Base-by-base conservation (phyloP, 2,888 invertebrate species). In the Oligia strigilis region DNA sequence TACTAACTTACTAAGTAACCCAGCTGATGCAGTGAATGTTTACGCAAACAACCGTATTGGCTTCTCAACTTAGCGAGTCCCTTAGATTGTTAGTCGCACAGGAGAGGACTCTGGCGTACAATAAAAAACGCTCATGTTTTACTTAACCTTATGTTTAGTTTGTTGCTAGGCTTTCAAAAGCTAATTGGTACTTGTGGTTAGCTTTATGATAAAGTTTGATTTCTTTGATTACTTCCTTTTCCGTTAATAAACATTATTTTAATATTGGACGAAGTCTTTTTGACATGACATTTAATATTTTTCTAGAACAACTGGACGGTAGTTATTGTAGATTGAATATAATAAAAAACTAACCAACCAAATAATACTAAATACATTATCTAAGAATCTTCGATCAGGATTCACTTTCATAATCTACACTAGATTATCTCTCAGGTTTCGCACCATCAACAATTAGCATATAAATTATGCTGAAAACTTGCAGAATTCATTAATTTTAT, bases 21-120 rank as follows among this genome's bases (percentile, higher is more conserved):
- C 93, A 93, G 92, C 92, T 93, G 93, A 93, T 92, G 90, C 87
- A 89, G 91, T 89, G 82, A 90, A 89, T 93, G 92, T 94, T 94
- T 94, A 94, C 94, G 93, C 94, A 94, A 95, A 94, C 93, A 93
- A 94, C 93, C 93, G 93, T 95, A 93, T 94, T 94, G 92, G 92
- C 93, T 92, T 93, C 93, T 92, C 92, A 91, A 93, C 93, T 94
- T 92, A 93, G 92, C 91, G 87, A 92, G 91, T 92, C 90, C 92
- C 92, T 93, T 92, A 92, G 92, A 92, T 94, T 93, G 92, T 91
- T 85, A 90, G 75, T 52, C 62, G 72, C 80, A 77, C 94, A 93
- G 95, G 90, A 90, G 78, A 86, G 94, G 76, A 94, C 86, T 94
- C 36, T 36, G 72, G 23, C 14, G 17, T 49, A 49, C 17, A 64